Percentiles rank a stretch among this genome's conserved stretches.
Evolutionary conservation across 2,113 vertebrate genomes (phyloP).

Genomic region (Ochotona curzoniae): DNA sequence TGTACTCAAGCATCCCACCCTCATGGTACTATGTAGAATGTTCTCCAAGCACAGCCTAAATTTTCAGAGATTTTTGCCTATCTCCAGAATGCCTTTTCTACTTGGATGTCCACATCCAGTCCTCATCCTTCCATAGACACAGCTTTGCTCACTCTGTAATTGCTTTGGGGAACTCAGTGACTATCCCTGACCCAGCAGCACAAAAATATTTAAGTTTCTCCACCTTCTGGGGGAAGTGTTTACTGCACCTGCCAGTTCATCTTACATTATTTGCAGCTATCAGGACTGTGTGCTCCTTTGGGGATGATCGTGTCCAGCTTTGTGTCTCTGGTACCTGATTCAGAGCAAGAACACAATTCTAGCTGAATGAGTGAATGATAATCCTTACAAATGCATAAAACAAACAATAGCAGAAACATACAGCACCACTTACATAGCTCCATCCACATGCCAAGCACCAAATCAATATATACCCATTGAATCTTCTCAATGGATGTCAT

Average conservation of each 20-base stretch:
- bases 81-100: neutral
- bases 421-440: neutral
- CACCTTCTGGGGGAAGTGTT: no score
- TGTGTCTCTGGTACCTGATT: neutral
- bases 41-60: neutral
- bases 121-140: neutral
- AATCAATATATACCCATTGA: neutral
- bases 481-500: neutral
- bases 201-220: neutral
- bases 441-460: neutral
- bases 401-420: neutral
- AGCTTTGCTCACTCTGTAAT: slow-evolving; percentile 3
- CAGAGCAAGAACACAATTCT: neutral
- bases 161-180: neutral
- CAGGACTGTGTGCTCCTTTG: neutral
- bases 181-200: neutral
- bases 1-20: neutral
- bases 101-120: neutral
- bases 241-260: no score
- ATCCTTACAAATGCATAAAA: neutral
- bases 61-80: neutral
- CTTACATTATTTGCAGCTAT: neutral
- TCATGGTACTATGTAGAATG: neutral
- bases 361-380: neutral
- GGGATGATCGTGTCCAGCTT: neutral